Conservation (phyloP, 64 coral and sea anemone genomes). For the Trachythela sp. region DNA sequence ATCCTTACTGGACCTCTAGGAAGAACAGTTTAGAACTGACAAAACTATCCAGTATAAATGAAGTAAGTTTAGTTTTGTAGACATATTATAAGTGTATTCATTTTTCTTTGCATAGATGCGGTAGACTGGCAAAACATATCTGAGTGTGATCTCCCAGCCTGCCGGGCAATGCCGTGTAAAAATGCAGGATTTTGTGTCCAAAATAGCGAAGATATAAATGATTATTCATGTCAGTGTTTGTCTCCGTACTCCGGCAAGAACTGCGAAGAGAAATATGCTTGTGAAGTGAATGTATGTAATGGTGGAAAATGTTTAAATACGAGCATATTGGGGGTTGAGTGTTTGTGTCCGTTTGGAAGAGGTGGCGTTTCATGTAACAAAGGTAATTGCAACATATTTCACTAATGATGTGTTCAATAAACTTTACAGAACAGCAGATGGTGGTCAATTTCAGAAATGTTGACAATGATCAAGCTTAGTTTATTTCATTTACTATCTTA, state of each 20-base stretch:
- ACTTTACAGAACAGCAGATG: neutral
- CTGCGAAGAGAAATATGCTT: conserved; percentile 8
- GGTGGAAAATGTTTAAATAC: neutral
- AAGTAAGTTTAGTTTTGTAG: neutral
- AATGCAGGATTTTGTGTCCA: neutral
- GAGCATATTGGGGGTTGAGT: neutral
- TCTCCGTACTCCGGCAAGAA: conserved; percentile 8
- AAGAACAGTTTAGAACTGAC: no score
- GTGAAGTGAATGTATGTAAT: conserved; percentile 6
- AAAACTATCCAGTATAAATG: no score
- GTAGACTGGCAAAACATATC: conserved; percentile 16
- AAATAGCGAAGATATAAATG: neutral
- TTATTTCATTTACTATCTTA: no score
- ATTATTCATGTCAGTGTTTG: neutral
- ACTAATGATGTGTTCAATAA: neutral
- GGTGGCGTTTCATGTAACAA: neutral
- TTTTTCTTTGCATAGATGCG: neutral
- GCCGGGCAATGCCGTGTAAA: neutral
- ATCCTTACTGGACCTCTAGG: no score
- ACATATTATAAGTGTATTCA: no score
- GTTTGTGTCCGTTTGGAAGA: conserved; percentile 9
- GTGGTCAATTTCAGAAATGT: no score
- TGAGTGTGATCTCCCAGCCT: conserved; percentile 2
- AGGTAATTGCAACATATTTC: no score
- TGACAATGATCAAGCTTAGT: no score